These are phyloP conservation scores for Onychomys torridus DNA, from an alignment of 2,797 vertebrate genomes.

Conservation along the genomic window DNA sequence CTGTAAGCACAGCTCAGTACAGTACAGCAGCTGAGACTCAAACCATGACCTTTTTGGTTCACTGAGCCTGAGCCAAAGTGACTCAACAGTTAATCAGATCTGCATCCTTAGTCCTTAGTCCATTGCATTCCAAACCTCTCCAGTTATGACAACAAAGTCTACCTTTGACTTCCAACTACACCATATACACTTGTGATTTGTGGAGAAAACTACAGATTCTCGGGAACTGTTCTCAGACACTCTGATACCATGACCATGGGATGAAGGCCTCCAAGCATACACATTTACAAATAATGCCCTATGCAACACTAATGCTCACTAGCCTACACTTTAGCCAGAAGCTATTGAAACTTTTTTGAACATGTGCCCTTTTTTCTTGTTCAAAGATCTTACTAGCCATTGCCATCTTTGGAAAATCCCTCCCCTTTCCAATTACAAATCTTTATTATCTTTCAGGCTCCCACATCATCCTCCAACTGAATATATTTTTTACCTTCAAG, in stretches of 20 bases:
- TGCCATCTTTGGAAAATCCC: constrained; percentile 3
- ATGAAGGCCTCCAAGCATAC: background rate
- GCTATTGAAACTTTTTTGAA: constrained; percentile 13
- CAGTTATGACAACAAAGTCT: background rate
- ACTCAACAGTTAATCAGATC: constrained; percentile 61
- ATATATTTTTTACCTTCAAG: constrained; percentile 28
- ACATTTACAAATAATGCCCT: constrained; percentile 10
- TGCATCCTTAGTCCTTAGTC: constrained; percentile 35
- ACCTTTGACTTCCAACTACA: constrained; percentile 27
- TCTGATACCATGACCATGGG: background rate
- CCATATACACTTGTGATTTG: background rate
- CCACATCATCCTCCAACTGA: background rate
- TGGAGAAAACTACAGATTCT: constrained; percentile 13
- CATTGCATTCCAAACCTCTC: background rate
- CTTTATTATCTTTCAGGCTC: background rate
- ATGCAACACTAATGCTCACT: background rate
- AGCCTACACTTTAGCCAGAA: constrained; percentile 13
- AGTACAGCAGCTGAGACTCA: constrained; percentile 53
- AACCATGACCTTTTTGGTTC: constrained; percentile 59
- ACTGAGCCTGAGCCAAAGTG: constrained; percentile 49
- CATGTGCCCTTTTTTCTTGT: background rate
- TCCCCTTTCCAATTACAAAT: background rate
- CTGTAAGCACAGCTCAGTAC: constrained; percentile 59
- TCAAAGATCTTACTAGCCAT: constrained; percentile 12
- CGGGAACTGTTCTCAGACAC: background rate